Evolutionary conservation across 1,140 invertebrate genomes (phyloP).

Genomic region (Akabosia matsudoensis): DNA sequence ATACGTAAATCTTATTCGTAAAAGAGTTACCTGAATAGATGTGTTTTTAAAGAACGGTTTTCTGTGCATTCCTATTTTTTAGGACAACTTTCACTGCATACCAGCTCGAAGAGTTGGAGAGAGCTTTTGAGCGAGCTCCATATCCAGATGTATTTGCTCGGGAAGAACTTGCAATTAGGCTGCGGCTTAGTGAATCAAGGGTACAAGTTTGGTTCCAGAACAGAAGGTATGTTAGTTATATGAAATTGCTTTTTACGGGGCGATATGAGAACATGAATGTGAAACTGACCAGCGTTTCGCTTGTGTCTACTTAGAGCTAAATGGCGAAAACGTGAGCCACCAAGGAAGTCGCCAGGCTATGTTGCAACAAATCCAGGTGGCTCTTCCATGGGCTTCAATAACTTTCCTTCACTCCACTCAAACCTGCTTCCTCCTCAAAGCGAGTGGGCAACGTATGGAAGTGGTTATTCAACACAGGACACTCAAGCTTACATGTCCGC

Average conservation of each 20-base stretch:
- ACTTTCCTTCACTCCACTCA: constrained; percentile 27
- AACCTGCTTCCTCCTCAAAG: constrained; percentile 25
- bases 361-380: constrained; percentile 43
- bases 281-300: too few species aligned
- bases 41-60: neutral
- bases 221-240: constrained; percentile 54
- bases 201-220: constrained; percentile 96
- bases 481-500: neutral
- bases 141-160: constrained; percentile 95
- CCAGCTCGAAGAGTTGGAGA: constrained; percentile 89
- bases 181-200: constrained; percentile 85
- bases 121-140: constrained; percentile 88
- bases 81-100: constrained; percentile 96
- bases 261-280: too few species aligned
- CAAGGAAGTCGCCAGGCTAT: constrained; percentile 64
- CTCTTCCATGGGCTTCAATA: constrained; percentile 25
- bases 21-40: neutral
- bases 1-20: constrained; percentile 45
- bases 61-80: constrained; percentile 45
- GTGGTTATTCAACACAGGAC: constrained; percentile 7
- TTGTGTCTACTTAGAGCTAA: constrained; percentile 66
- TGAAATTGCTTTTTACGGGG: too few species aligned
- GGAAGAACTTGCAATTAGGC: constrained; percentile 85
- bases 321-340: constrained; percentile 96
- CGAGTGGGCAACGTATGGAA: constrained; percentile 31